Base-by-base conservation (phyloP, 2,113 vertebrate species). In the Clarias macrocephalus region DNA sequence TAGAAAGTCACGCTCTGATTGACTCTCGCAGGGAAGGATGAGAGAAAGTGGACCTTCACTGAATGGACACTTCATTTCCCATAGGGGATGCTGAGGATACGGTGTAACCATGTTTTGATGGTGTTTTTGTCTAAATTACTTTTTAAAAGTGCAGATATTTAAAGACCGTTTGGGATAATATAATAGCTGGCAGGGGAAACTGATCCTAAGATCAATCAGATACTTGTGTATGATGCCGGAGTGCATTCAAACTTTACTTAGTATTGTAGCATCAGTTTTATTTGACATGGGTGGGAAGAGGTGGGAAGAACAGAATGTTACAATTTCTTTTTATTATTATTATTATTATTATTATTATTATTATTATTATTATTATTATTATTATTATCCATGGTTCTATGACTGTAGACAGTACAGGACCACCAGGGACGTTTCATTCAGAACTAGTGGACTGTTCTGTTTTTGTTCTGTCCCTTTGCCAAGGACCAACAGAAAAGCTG, bases 1-100 rank as follows among this genome's bases (percentile, higher is more conserved):
- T 83, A 8, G 66, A 86, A 77, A 83, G 80, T 86, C 88, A 88
- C 33, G 84, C 84, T 88, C 87, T 82, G 87, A 73, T 88, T 88
- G 83, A 57, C 83, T 85, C 83, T 80, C 82, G 73, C 56, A 82
- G 18, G 33, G 79, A 57, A 21, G 56, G 33, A 52, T 63, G 9
- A 10, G 54, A 75, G 80, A 60, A 65, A 65, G 80, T 83, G 56
- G n/a, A n/a, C 73, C 33, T 33, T 68, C n/a, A 73, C 57, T 52
- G 80, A 82, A 83, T 28, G 59, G 56, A 48, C 30, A 83, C 42
- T 48, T 83, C 54, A 30, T 54, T 80, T 80, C 19, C 56, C 76
- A 18, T 11, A 28, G 15, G 16, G n/a, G 18, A 59, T 57, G 28
- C 28, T 57, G 28, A 3, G 56, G 28, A 60, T 28, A 33, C 21